phyloP scores from a whole-genome alignment of 2,113 vertebrate species.

The Tympanuchus pallidicinctus region DNA sequence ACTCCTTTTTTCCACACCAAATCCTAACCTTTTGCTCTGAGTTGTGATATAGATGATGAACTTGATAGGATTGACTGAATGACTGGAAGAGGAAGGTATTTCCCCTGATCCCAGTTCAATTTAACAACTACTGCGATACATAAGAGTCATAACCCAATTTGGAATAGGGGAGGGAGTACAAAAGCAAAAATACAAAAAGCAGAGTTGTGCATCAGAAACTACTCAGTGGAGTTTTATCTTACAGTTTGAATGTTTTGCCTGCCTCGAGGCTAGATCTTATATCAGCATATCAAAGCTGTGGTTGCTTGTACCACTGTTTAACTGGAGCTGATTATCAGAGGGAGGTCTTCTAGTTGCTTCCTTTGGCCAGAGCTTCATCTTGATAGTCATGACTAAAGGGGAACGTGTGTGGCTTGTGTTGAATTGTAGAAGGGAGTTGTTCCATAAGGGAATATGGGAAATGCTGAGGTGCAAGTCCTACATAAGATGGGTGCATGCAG shows the following conservation, averaged over 20 bases:
- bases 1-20: neutral
- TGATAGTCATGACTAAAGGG: neutral
- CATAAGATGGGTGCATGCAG: neutral
- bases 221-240: neutral
- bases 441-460: neutral
- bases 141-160: neutral
- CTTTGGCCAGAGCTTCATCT: neutral
- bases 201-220: neutral
- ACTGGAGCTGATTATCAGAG: neutral
- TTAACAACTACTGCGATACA: neutral
- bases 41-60: neutral
- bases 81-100: neutral
- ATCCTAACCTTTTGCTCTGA: neutral
- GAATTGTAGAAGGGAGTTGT: neutral
- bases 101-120: conserved; percentile 16
- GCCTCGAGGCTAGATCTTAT: neutral
- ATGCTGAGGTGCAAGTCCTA: neutral
- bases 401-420: neutral
- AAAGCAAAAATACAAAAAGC: neutral
- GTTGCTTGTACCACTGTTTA: neutral
- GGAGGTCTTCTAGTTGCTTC: neutral
- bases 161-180: neutral
- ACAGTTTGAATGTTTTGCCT: neutral
- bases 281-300: neutral
- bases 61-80: neutral